phyloP scores from a whole-genome alignment of 2,113 vertebrate species.

The Sceloporus tristichus region DNA sequence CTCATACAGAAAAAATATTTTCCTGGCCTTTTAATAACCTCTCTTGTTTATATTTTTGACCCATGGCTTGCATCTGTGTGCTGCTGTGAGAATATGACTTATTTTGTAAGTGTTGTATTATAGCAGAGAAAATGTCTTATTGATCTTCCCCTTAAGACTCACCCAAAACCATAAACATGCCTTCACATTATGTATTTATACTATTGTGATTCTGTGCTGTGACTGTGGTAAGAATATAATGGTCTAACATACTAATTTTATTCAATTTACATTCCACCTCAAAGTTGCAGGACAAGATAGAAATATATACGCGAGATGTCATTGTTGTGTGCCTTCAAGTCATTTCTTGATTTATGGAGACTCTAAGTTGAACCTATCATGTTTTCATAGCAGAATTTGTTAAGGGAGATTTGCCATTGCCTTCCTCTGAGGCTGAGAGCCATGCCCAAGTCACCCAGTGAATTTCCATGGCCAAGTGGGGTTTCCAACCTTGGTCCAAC shows the following conservation, averaged over 20 bases:
- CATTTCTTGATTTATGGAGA: too few species aligned
- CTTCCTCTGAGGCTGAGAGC: too few species aligned
- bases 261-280: not conserved
- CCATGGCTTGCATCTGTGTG: not conserved
- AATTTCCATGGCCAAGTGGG: too few species aligned
- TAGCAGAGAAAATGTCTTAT: conserved; percentile 1
- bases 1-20: conserved; percentile 57
- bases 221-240: not conserved
- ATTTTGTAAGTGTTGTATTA: conserved; percentile 11
- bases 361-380: too few species aligned
- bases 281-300: not conserved
- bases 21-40: conserved; percentile 8
- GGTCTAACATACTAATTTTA: not conserved
- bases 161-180: not conserved
- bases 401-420: too few species aligned
- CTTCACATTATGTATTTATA: not conserved
- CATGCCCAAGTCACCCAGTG: too few species aligned
- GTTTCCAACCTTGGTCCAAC: too few species aligned
- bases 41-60: conserved; percentile 18
- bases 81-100: not conserved
- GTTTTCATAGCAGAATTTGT: too few species aligned
- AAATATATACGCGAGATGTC: not conserved
- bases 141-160: not conserved
- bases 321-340: too few species aligned
- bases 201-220: not conserved